Conservation (phyloP, 2,888 invertebrate species). For the Brenthis daphne region DNA sequence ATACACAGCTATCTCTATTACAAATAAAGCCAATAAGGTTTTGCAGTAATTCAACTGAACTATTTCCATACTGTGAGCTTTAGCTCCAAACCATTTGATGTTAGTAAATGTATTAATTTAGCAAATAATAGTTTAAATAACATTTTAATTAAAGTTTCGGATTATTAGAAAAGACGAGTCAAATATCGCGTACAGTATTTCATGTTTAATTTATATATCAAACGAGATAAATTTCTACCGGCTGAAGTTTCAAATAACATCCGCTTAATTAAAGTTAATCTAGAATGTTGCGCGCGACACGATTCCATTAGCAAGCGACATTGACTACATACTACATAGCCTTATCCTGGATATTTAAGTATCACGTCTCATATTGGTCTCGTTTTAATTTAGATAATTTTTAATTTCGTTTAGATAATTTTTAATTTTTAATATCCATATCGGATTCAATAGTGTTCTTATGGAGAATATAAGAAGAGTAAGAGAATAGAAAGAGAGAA, state of each 20-base stretch:
- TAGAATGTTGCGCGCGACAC: conserved; percentile 67
- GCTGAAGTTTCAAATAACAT: conserved; percentile 71
- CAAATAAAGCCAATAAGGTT: too few species aligned
- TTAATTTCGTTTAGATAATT: not conserved
- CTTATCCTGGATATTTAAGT: conserved; percentile 20
- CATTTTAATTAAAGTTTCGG: conserved; percentile 28
- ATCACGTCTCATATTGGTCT: conserved; percentile 13
- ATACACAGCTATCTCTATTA: too few species aligned
- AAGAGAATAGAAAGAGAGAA: too few species aligned
- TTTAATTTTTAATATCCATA: too few species aligned
- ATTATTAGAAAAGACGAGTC: conserved; percentile 25
- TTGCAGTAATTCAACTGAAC: not conserved
- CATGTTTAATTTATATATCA: conserved; percentile 48
- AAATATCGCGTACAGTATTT: conserved; percentile 32
- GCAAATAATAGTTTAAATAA: conserved; percentile 13
- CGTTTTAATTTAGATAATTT: not conserved
- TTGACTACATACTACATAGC: conserved; percentile 38
- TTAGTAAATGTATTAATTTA: conserved; percentile 17
- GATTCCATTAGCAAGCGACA: conserved; percentile 70
- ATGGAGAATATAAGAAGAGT: too few species aligned
- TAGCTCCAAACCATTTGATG: not conserved
- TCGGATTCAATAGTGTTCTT: too few species aligned
- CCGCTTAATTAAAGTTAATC: conserved; percentile 78
- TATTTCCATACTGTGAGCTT: not conserved
- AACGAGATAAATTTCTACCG: conserved; percentile 62